Conservation (phyloP, 2,888 invertebrate genomes). For the Merodon equestris region DNA sequence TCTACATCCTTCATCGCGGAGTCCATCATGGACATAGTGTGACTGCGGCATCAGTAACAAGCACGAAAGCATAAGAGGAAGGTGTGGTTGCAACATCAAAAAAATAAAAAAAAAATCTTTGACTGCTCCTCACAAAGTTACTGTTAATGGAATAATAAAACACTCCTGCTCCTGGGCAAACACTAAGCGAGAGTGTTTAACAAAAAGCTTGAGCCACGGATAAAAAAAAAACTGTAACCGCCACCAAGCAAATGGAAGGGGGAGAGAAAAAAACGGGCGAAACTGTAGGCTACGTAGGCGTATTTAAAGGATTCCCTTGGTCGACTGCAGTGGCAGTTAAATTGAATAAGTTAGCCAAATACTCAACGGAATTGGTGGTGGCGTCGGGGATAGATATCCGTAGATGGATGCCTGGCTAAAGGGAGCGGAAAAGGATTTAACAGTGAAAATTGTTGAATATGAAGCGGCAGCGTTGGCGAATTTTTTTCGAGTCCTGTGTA, state of each 20-base stretch:
- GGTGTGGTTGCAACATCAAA: too few species aligned
- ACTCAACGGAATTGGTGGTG: conserved; percentile 41
- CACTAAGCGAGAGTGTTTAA: conserved; percentile 11
- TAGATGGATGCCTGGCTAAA: background rate
- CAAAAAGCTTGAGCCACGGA: too few species aligned
- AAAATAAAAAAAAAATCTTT: too few species aligned
- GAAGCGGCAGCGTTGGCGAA: conserved; percentile 20
- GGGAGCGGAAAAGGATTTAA: conserved; percentile 1
- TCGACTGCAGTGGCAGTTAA: conserved; percentile 28
- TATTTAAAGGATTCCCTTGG: conserved; percentile 26
- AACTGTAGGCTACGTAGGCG: conserved; percentile 6
- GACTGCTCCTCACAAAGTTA: conserved; percentile 27
- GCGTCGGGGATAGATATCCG: background rate
- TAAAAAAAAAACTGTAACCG: too few species aligned
- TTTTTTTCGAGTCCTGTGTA: conserved; percentile 59
- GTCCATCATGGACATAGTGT: too few species aligned
- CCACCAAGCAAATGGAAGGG: too few species aligned
- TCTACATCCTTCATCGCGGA: too few species aligned
- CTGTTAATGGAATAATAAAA: conserved; percentile 57
- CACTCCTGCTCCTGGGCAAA: conserved; percentile 16
- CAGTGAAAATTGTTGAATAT: conserved; percentile 48
- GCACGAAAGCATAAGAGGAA: too few species aligned
- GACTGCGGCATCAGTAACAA: too few species aligned
- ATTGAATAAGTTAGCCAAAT: conserved; percentile 51
- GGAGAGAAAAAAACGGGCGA: conserved; percentile 10